Base-by-base conservation (phyloP, 2,888 invertebrate genomes). In the Aphodius granarius region DNA sequence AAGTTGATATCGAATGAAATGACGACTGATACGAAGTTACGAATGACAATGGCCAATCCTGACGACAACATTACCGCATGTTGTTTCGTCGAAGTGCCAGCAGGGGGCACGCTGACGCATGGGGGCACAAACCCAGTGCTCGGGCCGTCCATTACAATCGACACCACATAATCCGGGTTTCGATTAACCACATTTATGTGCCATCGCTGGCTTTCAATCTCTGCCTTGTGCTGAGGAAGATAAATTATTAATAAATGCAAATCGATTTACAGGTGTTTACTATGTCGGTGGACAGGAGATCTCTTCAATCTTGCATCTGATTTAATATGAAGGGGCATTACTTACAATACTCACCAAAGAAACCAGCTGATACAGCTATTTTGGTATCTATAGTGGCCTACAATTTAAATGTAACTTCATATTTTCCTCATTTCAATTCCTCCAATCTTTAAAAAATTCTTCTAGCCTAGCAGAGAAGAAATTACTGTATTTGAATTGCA, bases 31-130 rank as follows among this genome's bases (percentile, higher is more conserved):
- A n/a, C n/a, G 43, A 13, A 43, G 68, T 71, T 76, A 77, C 77
- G 74, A 77, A 77, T 77, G 77, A 77, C 77, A 77, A 77, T 77
- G 66, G 77, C 73, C 74, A 71, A 75, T 68, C 75, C 43, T 66
- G 77, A 77, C 77, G 77, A 77, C 77, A 77, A 77, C 77, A 77
- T 77, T 77, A 77, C 74, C 63, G 77, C 68, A 72, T 66, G 74
- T 77, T 77, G 77, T 77, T 77, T 77, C 77, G 77, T 77, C 75
- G 72, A 73, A 71, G 74, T 16, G 73, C 21, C 74, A 22, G 75
- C 74, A 43, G 77, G 77, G 73, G 72, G 74, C 19, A 18, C 77
- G 72, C 74, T 77, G 63, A 71, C 71, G 18, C 74, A 73, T 74
- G 77, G 70, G 76, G 74, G 75, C 75, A 19, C 66, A 75, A 72